These are phyloP conservation scores for Andrena bicolor DNA, from an alignment of 2,888 invertebrate species.

Conservation along the genomic window DNA sequence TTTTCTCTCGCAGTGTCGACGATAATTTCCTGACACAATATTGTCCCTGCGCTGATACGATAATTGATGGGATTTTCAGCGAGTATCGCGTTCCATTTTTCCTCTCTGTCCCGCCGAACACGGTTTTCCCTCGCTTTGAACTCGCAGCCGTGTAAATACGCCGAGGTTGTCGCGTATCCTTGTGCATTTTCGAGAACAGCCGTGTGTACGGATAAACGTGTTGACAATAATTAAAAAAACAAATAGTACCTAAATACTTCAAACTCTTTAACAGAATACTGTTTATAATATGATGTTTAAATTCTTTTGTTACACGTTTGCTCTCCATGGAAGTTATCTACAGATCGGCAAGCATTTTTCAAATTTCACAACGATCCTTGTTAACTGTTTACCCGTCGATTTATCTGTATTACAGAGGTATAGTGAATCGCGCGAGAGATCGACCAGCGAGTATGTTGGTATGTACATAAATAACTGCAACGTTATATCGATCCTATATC, in stretches of 20 bases:
- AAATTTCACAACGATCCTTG: slow-evolving; percentile 19
- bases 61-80: slow-evolving; percentile 28
- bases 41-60: slow-evolving; percentile 21
- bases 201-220: background rate
- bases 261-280: no score
- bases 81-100: slow-evolving; percentile 11
- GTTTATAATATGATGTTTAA: no score
- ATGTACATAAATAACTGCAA: slow-evolving; percentile 54
- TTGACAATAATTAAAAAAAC: background rate
- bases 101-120: background rate
- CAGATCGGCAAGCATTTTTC: no score
- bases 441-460: slow-evolving; percentile 27
- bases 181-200: background rate
- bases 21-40: slow-evolving; percentile 24
- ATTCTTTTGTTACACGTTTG: no score
- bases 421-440: slow-evolving; percentile 31
- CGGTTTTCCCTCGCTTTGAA: background rate
- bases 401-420: slow-evolving; percentile 21
- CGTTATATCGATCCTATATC: slow-evolving; percentile 61
- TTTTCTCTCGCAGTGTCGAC: background rate
- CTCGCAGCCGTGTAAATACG: slow-evolving; percentile 5
- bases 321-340: no score
- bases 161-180: background rate
- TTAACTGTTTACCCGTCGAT: slow-evolving; percentile 16
- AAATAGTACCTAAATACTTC: background rate